Percentiles rank a stretch among this genome's conserved stretches.
Evolutionary conservation across 2,113 vertebrate species (phyloP).

Genomic region (Cebus imitator): DNA sequence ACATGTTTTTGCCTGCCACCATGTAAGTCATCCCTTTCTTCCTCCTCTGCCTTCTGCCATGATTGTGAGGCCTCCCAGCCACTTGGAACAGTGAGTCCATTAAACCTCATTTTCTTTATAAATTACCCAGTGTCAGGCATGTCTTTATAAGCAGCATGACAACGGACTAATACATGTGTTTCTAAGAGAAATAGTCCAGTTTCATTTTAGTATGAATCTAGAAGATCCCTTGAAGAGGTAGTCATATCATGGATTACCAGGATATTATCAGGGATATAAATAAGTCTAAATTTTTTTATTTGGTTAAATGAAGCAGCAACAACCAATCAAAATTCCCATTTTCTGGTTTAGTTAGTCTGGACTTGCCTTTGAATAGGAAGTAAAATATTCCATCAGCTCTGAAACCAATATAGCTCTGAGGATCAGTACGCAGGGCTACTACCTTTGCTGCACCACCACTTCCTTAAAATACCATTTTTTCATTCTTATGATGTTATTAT

Average conservation of each 20-base stretch:
- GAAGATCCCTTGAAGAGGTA: background rate
- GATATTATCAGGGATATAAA: background rate
- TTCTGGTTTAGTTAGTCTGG: background rate
- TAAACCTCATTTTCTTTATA: too few species aligned
- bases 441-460: background rate
- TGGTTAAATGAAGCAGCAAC: background rate
- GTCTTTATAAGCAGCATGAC: too few species aligned
- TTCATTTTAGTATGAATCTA: background rate
- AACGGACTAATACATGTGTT: background rate
- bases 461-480: background rate
- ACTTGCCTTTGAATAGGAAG: background rate
- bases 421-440: background rate
- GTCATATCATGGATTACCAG: background rate
- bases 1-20: too few species aligned
- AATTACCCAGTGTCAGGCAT: too few species aligned
- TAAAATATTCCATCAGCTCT: background rate
- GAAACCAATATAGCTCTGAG: background rate
- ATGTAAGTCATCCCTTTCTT: too few species aligned
- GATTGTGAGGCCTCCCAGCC: too few species aligned
- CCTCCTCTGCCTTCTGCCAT: too few species aligned
- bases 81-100: too few species aligned
- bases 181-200: background rate
- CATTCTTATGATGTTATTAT: background rate
- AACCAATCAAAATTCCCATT: background rate
- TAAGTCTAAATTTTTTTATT: background rate